Base-by-base conservation (phyloP, 2,888 invertebrate species). In the Leptopilina syphax region DNA sequence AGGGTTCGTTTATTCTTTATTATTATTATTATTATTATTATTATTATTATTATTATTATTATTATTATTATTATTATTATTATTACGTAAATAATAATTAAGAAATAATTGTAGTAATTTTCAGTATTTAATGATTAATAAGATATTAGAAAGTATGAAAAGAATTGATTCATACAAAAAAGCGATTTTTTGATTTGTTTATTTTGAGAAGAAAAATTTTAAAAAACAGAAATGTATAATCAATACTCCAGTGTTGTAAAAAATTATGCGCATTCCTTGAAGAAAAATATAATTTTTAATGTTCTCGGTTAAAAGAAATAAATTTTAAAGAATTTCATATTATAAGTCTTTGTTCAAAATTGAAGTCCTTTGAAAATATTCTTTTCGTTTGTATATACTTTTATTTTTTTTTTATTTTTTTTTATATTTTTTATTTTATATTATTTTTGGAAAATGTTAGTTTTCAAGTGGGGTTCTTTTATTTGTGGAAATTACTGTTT, bases 301-400 rank as follows among this genome's bases (percentile, higher is more conserved):
- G 60, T 60, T 60, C 60, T 60, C n/a, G 60, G 60, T 60, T 60
- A 60, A 60, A 60, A 50, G n/a, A 60, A 60, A 60, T 60, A 60
- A 60, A 60, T 60, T 60, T 60, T 60, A 60, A 60, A 60, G n/a
- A 5, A 60, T 60, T 60, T 60, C 60, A 60, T 18, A 18, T 5
- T 41, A 41, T 60, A 60, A n/a, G 60, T 60, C n/a, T 60, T 60
- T 57, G 34, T 57, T 13, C 57, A 13, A 57, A 57, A 12, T 57
- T n/a, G 1, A 12, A 57, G 2, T 57, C 57, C 57, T 34, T 57
- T 57, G n/a, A 57, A 18, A 18, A 18, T 18, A 57, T 12, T 57
- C 12, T 57, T 57, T 57, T 57, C 13, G n/a, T 34, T 34, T 34
- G 3, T 34, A 34, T 57, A 0, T 57, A 2, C 5, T 57, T 57